Base-by-base conservation (phyloP, 2,888 invertebrate species). In the Ellobium chinense region DNA sequence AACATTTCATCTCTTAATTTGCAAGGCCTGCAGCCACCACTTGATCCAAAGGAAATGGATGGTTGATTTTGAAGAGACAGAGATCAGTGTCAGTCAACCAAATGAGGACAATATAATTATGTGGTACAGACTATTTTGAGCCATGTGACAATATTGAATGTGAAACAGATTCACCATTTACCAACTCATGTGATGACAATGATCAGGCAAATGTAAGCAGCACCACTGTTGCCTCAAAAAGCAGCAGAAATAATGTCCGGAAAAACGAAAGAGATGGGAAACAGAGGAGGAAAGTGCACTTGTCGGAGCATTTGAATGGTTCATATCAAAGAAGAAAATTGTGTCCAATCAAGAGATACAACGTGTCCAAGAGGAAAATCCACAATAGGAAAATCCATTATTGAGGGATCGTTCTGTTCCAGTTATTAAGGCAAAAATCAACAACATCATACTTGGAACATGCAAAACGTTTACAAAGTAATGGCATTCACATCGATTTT, bases 1-100 rank as follows among this genome's bases (percentile, higher is more conserved):
- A 62, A 37, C 37, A 68, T 84, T 37, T 72, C 81, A 24, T 78
- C 70, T 9, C 78, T 78, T 27, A 69, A 31, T 18, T 21, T 81
- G 24, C 77, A 83, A 27, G 83, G 37, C 3, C 37, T 68, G 12
- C 68, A 36, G 5, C n/a, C n/a, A n/a, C n/a, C n/a, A n/a, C n/a
- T n/a, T n/a, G n/a, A n/a, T n/a, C n/a, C n/a, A n/a, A n/a, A n/a
- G n/a, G n/a, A n/a, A n/a, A n/a, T n/a, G n/a, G n/a, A n/a, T n/a
- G 63, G 24, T 18, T 29, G n/a, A n/a, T n/a, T n/a, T n/a, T n/a
- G n/a, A n/a, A n/a, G n/a, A n/a, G n/a, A n/a, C n/a, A n/a, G n/a
- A n/a, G n/a, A n/a, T n/a, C n/a, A n/a, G n/a, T n/a, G n/a, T n/a
- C n/a, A n/a, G n/a, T n/a, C n/a, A n/a, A n/a, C n/a, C n/a, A n/a